Evolutionary conservation across 2,797 vertebrate species (phyloP), one percentile per base, ranked within the genome.

Genomic region (Salmo trutta): DNA sequence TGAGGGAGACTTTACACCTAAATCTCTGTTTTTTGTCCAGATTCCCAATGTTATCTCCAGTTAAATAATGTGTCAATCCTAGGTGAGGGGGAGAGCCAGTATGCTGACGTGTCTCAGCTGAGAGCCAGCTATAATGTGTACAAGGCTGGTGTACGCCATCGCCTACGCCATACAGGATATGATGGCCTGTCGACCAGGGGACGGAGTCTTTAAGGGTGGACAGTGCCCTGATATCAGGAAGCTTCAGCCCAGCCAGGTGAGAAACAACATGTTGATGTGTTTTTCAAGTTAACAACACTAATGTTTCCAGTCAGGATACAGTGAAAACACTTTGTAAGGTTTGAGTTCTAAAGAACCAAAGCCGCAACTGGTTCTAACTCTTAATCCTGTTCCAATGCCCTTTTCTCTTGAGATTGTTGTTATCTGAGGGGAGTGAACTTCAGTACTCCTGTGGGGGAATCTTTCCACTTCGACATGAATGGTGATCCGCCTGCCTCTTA

Each of bases 121-220:
- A 83, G 85, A 81, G 77, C 81, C n/a, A 89, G 78, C 59, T 89
- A 91, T 47, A 91, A 89, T 69, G 87, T 91, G 33, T 91, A 91
- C 71, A 91, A 85, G 77, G 88, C 88, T 70, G 88, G n/a, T 92
- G 31, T 90, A 88, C 54, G 84, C 83, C n/a, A 79, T 89, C 54
- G 88, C 91, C 10, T 71, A 90, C 75, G 87, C 90, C 73, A 80
- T 91, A 59, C 84, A 89, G 10, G 72, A 90, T 73, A 89, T 90
- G 83, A 33, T 86, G 33, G 64, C 21, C 70, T 91, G 89, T 78
- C 78, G 81, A 59, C 80, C 81, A 67, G 85, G 89, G 27, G 81
- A 77, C 53, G 83, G 86, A 54, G 85, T 81, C 3, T 89, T 87
- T 69, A 21, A 78, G 36, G 69, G 83, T 65, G 81, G 84, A 73